Conservation (phyloP, 2,113 vertebrate genomes). For the Labeo catla region DNA sequence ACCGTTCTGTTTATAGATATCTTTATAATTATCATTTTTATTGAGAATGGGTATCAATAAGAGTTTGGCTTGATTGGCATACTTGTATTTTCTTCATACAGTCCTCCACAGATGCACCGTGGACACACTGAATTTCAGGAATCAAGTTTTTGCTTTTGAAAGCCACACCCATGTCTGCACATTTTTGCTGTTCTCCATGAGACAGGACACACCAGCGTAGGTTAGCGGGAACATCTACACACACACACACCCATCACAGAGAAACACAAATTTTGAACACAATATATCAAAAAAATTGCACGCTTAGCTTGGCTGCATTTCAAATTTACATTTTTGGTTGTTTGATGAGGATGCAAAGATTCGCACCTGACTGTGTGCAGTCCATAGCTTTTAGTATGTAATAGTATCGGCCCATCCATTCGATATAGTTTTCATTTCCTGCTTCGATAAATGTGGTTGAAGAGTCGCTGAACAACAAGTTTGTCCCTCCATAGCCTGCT, state of each 20-base stretch:
- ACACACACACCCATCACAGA: conserved; percentile 15
- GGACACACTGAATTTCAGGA: conserved; percentile 83
- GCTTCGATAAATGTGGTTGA: conserved; percentile 74
- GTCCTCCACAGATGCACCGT: conserved; percentile 77
- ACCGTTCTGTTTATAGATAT: background rate
- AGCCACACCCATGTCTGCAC: conserved; percentile 81
- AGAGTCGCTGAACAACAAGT: conserved; percentile 86
- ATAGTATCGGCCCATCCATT: conserved; percentile 87
- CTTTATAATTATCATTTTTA: background rate
- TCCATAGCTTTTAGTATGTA: conserved; percentile 81
- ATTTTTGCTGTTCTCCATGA: conserved; percentile 86
- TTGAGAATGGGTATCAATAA: background rate
- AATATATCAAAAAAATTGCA: background rate
- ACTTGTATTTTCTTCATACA: conserved; percentile 92
- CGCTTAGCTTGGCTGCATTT: background rate
- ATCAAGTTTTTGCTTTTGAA: conserved; percentile 78
- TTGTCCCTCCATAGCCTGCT: conserved; percentile 65
- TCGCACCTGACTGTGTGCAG: conserved; percentile 82
- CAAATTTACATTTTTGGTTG: background rate
- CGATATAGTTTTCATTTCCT: conserved; percentile 76
- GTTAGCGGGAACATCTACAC: conserved; percentile 74
- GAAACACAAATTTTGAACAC: background rate
- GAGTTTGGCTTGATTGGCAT: conserved; percentile 28
- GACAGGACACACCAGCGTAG: conserved; percentile 91
- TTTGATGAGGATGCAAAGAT: background rate